Evolutionary conservation across 2,888 invertebrate species (phyloP).

Genomic region (Schizotus pectinicornis): DNA sequence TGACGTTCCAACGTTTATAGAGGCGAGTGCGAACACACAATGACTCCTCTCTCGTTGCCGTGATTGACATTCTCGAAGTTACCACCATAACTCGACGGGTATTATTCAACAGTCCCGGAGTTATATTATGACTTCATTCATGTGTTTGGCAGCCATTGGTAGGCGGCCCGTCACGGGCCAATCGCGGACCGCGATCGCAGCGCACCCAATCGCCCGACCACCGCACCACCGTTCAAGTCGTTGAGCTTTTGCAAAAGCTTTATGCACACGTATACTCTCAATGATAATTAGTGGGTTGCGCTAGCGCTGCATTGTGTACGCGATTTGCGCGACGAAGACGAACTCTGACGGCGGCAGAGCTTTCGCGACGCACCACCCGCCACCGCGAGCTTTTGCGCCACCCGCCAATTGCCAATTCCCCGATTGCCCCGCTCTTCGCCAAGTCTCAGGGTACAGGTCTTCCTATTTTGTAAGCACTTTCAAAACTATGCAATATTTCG

Average conservation of each 20-base stretch:
- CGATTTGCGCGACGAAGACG: too few species aligned
- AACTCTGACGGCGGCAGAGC: constrained; percentile 24
- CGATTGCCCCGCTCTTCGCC: too few species aligned
- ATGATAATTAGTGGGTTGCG: constrained; percentile 40
- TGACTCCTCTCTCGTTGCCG: too few species aligned
- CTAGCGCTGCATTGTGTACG: constrained; percentile 18
- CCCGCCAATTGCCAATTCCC: too few species aligned
- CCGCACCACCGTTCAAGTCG: constrained; percentile 30
- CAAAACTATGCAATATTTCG: too few species aligned
- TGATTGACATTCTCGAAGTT: too few species aligned
- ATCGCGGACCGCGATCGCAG: constrained; percentile 30
- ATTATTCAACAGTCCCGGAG: constrained; percentile 15
- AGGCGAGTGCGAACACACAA: too few species aligned
- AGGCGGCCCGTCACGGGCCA: constrained; percentile 42
- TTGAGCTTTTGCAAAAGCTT: constrained; percentile 32
- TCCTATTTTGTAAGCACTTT: too few species aligned
- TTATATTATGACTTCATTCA: constrained; percentile 32
- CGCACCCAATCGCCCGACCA: constrained; percentile 32
- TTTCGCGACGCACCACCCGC: not conserved
- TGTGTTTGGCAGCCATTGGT: constrained; percentile 44
- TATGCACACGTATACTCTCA: constrained; percentile 38
- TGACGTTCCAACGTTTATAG: too few species aligned
- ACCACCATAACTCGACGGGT: not conserved
- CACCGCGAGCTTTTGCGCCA: too few species aligned
- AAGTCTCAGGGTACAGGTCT: too few species aligned